phyloP scores from a whole-genome alignment of 2,888 invertebrate genomes.

The Gortyna flavago region DNA sequence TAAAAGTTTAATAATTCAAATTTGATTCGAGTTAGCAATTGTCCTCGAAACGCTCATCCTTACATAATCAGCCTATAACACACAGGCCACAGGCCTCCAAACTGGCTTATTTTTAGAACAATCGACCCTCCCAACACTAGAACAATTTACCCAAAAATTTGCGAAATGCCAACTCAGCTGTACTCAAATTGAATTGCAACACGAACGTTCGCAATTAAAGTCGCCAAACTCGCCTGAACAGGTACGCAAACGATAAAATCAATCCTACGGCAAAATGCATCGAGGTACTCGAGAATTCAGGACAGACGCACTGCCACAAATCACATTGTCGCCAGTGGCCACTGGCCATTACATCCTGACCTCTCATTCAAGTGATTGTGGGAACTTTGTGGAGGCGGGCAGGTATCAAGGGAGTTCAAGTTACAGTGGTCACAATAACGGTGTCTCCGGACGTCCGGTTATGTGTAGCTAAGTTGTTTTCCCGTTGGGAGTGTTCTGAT shows the following conservation, averaged over 20 bases:
- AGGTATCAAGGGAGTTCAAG: conserved; percentile 48
- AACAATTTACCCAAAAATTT: conserved; percentile 1
- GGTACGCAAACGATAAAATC: conserved; percentile 55
- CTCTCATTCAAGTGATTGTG: conserved; percentile 28
- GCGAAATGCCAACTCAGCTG: background rate
- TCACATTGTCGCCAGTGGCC: conserved; percentile 61
- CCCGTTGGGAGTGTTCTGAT: conserved; percentile 67
- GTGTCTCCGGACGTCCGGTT: conserved; percentile 66
- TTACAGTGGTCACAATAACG: conserved; percentile 53
- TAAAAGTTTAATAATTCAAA: background rate
- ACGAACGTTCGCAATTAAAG: conserved; percentile 16
- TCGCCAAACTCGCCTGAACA: conserved; percentile 28
- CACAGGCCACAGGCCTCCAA: background rate
- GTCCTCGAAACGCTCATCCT: too few species aligned
- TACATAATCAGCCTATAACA: too few species aligned
- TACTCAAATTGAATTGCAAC: conserved; percentile 33
- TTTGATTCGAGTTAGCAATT: background rate
- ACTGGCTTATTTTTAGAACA: background rate
- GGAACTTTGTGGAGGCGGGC: conserved; percentile 3
- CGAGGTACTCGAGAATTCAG: conserved; percentile 43
- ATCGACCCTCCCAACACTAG: background rate
- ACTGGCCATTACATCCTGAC: conserved; percentile 51
- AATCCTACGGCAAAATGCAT: conserved; percentile 61
- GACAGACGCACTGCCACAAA: conserved; percentile 61
- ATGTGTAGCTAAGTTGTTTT: conserved; percentile 73